A percentile compares a stretch with the other conserved stretches of the same genome.
Evolutionary conservation across 2,113 vertebrate species (phyloP).

Genomic region (Mustelus asterias): DNA sequence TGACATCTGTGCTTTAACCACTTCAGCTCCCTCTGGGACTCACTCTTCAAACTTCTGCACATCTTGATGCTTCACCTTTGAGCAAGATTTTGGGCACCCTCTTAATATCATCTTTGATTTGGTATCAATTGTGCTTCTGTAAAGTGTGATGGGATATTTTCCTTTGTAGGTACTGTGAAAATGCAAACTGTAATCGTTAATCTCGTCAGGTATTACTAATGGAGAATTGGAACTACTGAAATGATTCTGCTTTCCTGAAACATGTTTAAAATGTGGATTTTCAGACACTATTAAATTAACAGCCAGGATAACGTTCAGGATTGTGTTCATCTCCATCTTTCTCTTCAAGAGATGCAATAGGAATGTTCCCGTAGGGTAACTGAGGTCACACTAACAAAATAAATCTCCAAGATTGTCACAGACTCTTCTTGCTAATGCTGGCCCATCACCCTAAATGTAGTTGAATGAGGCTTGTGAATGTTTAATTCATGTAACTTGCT

Average conservation of each 20-base stretch:
- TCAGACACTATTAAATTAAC: neutral
- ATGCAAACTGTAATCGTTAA: neutral
- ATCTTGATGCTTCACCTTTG: neutral
- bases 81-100: neutral
- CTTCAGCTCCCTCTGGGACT: neutral
- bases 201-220: neutral
- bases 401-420: neutral
- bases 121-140: neutral
- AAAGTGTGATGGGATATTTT: neutral
- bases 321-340: neutral
- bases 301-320: neutral
- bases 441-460: too few relatives aligned
- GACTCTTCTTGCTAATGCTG: neutral
- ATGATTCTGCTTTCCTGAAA: neutral
- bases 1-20: neutral
- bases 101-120: neutral
- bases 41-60: neutral
- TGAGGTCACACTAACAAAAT: too few relatives aligned
- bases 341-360: too few relatives aligned
- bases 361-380: too few relatives aligned
- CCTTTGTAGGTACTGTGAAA: neutral
- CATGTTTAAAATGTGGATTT: neutral
- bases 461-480: neutral
- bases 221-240: neutral
- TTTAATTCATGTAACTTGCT: neutral